A percentile compares a stretch with the other conserved stretches of the same genome.
phyloP scores from a whole-genome alignment of 2,113 vertebrate genomes.

The Aegithalos caudatus region DNA sequence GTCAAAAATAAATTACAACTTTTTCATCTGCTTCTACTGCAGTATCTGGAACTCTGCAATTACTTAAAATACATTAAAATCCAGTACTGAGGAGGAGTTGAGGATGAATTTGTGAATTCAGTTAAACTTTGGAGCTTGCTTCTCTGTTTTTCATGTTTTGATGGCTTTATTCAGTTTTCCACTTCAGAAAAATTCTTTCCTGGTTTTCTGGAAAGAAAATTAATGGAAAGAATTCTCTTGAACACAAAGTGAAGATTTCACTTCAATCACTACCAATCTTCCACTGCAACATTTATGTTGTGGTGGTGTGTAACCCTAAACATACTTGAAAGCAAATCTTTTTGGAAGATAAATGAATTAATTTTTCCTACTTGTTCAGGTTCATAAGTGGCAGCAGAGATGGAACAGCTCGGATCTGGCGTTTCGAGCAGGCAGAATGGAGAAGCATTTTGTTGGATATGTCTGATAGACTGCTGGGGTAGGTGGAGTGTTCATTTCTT shows the following conservation, averaged over 20 bases:
- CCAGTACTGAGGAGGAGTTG: background rate
- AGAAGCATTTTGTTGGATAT: constrained; percentile 90
- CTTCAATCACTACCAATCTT: background rate
- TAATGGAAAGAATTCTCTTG: background rate
- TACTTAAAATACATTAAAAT: background rate
- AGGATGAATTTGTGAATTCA: background rate
- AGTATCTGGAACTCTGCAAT: background rate
- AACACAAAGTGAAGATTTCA: background rate
- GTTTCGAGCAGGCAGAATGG: constrained; percentile 89
- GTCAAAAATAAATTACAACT: background rate
- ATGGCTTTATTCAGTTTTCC: background rate
- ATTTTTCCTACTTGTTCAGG: constrained; percentile 61
- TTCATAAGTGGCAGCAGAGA: constrained; percentile 97
- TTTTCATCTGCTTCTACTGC: background rate
- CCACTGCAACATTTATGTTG: background rate
- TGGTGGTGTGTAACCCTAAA: background rate
- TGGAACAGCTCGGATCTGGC: constrained; percentile 94
- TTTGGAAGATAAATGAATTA: background rate
- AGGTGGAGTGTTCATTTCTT: background rate
- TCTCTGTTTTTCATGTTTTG: background rate
- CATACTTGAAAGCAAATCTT: background rate
- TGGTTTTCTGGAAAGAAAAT: background rate
- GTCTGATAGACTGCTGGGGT: constrained; percentile 88
- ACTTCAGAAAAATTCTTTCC: background rate
- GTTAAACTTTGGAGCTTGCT: background rate